These are phyloP conservation scores for Clanis bilineata DNA, from an alignment of 2,888 invertebrate species.

Conservation along the genomic window DNA sequence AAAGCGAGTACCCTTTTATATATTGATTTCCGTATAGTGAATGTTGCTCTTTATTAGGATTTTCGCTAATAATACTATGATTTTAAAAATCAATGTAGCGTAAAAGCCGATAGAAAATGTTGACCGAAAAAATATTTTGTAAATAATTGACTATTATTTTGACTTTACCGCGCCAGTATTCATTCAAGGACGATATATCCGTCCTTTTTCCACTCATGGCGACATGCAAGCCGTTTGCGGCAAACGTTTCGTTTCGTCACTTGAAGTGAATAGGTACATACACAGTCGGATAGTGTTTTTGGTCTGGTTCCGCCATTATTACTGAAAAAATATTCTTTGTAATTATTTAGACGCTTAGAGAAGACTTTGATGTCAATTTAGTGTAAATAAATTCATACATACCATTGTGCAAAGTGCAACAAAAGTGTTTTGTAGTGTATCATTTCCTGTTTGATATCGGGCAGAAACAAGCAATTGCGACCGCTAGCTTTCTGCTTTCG, in stretches of 20 bases:
- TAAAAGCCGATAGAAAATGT: not conserved
- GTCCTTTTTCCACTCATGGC: slow-evolving; percentile 43
- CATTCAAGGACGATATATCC: slow-evolving; percentile 65
- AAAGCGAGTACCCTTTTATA: not conserved
- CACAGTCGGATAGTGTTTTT: slow-evolving; percentile 67
- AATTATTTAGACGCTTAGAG: slow-evolving; percentile 39
- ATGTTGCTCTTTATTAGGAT: not conserved
- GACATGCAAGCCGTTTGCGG: slow-evolving; percentile 45
- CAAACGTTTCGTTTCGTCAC: slow-evolving; percentile 67
- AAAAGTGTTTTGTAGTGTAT: slow-evolving; percentile 64
- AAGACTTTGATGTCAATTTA: slow-evolving; percentile 18
- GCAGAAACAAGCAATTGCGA: slow-evolving; percentile 76
- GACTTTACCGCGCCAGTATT: slow-evolving; percentile 78
- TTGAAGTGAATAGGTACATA: slow-evolving; percentile 61
- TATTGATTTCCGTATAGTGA: not conserved
- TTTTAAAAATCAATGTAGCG: not conserved
- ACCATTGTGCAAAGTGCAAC: slow-evolving; percentile 21
- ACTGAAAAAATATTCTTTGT: slow-evolving; percentile 55
- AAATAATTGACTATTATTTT: slow-evolving; percentile 45
- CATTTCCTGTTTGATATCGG: slow-evolving; percentile 77
- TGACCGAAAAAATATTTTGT: slow-evolving; percentile 17
- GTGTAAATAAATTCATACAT: slow-evolving; percentile 16
- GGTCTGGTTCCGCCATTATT: slow-evolving; percentile 76
- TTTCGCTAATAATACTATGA: not conserved
- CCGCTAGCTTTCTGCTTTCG: slow-evolving; percentile 72